These are phyloP conservation scores for Craniophora ligustri DNA, from an alignment of 2,888 invertebrate species.

Conservation along the genomic window DNA sequence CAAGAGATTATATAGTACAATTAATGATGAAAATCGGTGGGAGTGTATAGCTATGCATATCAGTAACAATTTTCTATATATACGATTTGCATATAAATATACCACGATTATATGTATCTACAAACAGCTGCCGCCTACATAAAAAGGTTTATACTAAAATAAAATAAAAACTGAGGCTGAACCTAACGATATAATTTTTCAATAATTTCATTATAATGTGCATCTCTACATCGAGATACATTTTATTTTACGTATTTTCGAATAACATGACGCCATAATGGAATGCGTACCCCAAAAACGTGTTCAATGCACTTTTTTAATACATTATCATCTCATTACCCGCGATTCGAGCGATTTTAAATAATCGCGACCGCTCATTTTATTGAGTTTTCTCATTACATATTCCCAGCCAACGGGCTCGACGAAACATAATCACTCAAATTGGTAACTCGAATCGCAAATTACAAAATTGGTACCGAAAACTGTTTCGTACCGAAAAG, in stretches of 20 bases:
- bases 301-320: slow-evolving; percentile 60
- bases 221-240: slow-evolving; percentile 17
- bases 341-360: slow-evolving; percentile 66
- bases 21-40: slow-evolving; percentile 27
- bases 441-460: slow-evolving; percentile 83
- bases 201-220: slow-evolving; percentile 37
- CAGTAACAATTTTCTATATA: slow-evolving; percentile 9
- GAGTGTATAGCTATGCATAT: background rate
- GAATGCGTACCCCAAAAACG: slow-evolving; percentile 47
- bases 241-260: slow-evolving; percentile 31
- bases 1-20: slow-evolving; percentile 12
- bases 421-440: slow-evolving; percentile 76
- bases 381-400: slow-evolving; percentile 76
- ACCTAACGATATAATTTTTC: slow-evolving; percentile 35
- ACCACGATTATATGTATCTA: slow-evolving; percentile 21
- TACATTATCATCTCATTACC: slow-evolving; percentile 80
- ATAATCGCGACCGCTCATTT: slow-evolving; percentile 69
- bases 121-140: slow-evolving; percentile 9
- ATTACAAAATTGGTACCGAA: slow-evolving; percentile 82
- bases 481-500: slow-evolving; percentile 59
- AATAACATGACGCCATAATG: slow-evolving; percentile 48
- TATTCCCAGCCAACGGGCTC: slow-evolving; percentile 70
- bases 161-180: slow-evolving; percentile 2
- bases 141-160: slow-evolving; percentile 19
- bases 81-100: slow-evolving; percentile 22